These are phyloP conservation scores for Gnatocerus cornutus DNA, from an alignment of 2,888 invertebrate genomes.

Conservation along the genomic window DNA sequence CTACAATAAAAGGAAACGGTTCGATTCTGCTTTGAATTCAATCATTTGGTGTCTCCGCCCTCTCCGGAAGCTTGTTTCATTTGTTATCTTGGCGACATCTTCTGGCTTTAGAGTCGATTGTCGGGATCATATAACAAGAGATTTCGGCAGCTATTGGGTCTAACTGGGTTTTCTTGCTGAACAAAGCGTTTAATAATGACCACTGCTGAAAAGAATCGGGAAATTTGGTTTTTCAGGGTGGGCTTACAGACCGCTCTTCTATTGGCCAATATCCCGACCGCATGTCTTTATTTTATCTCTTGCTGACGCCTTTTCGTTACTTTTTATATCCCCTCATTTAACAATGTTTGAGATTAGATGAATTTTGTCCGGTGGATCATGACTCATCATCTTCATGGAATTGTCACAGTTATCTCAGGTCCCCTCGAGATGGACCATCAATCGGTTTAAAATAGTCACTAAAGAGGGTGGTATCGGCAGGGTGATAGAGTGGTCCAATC, in stretches of 20 bases:
- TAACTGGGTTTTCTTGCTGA: conserved; percentile 68
- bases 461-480: conserved; percentile 36
- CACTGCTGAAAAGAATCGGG: conserved; percentile 61
- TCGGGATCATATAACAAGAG: conserved; percentile 67
- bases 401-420: conserved; percentile 53
- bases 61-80: conserved; percentile 65
- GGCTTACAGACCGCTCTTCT: conserved; percentile 54
- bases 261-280: conserved; percentile 62
- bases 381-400: conserved; percentile 59
- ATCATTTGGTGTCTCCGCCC: conserved; percentile 64
- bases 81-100: conserved; percentile 67
- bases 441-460: conserved; percentile 39
- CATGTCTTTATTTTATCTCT: conserved; percentile 58
- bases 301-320: conserved; percentile 39
- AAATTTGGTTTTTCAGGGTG: conserved; percentile 62
- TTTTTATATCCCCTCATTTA: conserved; percentile 63
- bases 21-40: conserved; percentile 65
- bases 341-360: conserved; percentile 61
- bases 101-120: conserved; percentile 63
- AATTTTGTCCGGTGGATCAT: conserved; percentile 56
- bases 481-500: conserved; percentile 43
- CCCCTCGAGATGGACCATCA: conserved; percentile 41
- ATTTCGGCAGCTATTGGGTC: conserved; percentile 67
- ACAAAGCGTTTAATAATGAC: conserved; percentile 71
- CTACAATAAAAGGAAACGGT: conserved; percentile 57